phyloP scores from a whole-genome alignment of 2,888 invertebrate genomes.

The Drosophila neotestacea region DNA sequence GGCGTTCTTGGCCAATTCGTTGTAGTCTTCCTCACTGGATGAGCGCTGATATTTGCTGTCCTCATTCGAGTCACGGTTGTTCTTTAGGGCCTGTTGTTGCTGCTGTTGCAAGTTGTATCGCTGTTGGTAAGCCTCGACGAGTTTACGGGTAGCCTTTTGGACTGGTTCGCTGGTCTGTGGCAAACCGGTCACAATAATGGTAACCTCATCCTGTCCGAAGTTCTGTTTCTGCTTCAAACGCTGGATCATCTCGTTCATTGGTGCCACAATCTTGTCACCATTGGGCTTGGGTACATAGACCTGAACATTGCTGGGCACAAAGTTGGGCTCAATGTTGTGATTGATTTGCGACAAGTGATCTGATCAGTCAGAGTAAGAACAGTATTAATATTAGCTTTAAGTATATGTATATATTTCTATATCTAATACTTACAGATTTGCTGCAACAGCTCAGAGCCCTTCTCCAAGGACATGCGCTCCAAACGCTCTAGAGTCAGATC shows the following conservation, averaged over 20 bases:
- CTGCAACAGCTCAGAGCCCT: conserved; percentile 75
- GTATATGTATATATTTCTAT: not conserved
- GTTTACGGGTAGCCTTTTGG: conserved; percentile 70
- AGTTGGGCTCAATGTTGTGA: conserved; percentile 70
- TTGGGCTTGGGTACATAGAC: conserved; percentile 58
- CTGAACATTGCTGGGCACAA: conserved; percentile 63
- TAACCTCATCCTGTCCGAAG: conserved; percentile 80
- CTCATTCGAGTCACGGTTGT: conserved; percentile 45
- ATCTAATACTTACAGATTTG: conserved; percentile 73
- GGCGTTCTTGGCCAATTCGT: conserved; percentile 53
- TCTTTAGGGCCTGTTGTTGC: conserved; percentile 42
- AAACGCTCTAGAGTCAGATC: conserved; percentile 69
- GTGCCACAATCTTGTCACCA: conserved; percentile 55
- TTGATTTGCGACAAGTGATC: conserved; percentile 78
- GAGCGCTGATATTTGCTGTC: conserved; percentile 35
- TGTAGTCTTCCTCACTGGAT: conserved; percentile 72
- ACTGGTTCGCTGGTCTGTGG: conserved; percentile 68
- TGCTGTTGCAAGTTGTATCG: conserved; percentile 74
- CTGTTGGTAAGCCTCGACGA: conserved; percentile 78
- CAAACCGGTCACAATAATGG: conserved; percentile 81
- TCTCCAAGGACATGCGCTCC: conserved; percentile 73
- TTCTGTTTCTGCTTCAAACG: conserved; percentile 61
- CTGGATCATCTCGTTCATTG: conserved; percentile 66
- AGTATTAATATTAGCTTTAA: too few relatives aligned
- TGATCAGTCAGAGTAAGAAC: conserved; percentile 16